Evolutionary conservation across 2,113 vertebrate genomes (phyloP), one percentile per base, ranked within the genome.

Genomic region (Oreochromis niloticus): DNA sequence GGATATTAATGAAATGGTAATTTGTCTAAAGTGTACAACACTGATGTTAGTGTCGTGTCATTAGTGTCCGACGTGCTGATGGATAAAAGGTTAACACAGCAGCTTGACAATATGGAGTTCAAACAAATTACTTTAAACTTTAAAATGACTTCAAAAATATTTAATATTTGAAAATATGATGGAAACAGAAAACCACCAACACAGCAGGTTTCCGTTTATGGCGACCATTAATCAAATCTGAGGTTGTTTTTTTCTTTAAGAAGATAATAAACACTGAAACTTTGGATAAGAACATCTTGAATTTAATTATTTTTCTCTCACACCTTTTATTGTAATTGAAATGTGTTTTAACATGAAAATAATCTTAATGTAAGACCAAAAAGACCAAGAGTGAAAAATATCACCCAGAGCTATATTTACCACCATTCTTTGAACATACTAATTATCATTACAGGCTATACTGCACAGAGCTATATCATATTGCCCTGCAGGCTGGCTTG

Each of bases 311-410:
- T 14, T 30, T 59, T 59, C 56, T 59, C 7, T 59, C 56, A 59
- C 27, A 59, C 13, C 24, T 57, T 57, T 57, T 30, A 30, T 57
- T 57, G 0, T 0, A 56, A 14, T 56, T 4, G 55, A 0, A 59
- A 59, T 59, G 16, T 34, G 30, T 27, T 27, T 27, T 27, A 27
- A 27, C 27, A 27, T 27, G 32, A 63, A 63, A 63, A n/a, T 11
- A 36, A 63, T 63, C 16, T 63, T 63, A 11, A 34, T 7, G 32
- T 36, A 10, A 63, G 30, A 61, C 3, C 32, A 19, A 34, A 63
- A 11, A 63, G 3, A 19, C 59, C 27, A 27, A 27, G 27, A 19
- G 5, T 16, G 32, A 63, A 36, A 36, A 63, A 36, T 36, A 19
- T n/a, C 1, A 11, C 32, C 59, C 30, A 3, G 17, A 1, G 9